Evolutionary conservation across 1,140 invertebrate species (phyloP).

Genomic region (Solen grandis): DNA sequence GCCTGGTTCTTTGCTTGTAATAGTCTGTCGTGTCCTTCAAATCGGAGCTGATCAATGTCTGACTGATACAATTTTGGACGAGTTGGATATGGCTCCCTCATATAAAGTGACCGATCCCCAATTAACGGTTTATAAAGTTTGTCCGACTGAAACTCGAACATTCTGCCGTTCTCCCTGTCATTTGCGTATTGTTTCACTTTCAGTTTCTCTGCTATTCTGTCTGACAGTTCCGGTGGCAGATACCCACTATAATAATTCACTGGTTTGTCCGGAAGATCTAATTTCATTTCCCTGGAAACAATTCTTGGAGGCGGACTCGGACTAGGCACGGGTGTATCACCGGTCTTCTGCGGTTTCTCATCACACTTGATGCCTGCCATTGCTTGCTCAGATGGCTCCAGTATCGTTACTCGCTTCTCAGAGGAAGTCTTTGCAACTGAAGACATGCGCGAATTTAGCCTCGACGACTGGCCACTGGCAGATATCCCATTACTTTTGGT

Average conservation of each 20-base stretch:
- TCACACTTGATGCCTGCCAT: background rate
- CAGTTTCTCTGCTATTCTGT: constrained; percentile 37
- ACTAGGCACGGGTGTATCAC: background rate
- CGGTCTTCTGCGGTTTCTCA: no score
- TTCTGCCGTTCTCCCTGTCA: background rate
- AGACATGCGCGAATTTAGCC: background rate
- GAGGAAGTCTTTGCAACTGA: background rate
- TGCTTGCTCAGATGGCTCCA: background rate
- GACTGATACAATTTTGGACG: constrained; percentile 8
- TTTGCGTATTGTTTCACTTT: background rate
- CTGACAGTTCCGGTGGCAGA: constrained; percentile 38
- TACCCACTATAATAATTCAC: constrained; percentile 52
- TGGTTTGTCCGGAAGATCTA: background rate
- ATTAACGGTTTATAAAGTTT: constrained; percentile 39
- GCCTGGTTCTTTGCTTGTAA: constrained; percentile 26
- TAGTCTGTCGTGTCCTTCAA: constrained; percentile 23
- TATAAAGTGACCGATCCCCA: constrained; percentile 30
- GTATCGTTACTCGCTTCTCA: constrained; percentile 17
- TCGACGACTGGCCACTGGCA: background rate
- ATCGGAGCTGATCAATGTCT: constrained; percentile 36
- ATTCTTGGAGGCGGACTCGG: background rate
- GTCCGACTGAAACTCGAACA: background rate
- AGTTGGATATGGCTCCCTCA: constrained; percentile 17
- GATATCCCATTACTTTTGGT: background rate
- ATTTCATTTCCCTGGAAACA: background rate